A percentile compares a stretch with the other conserved stretches of the same genome.
Evolutionary conservation across 2,888 invertebrate species (phyloP).

Genomic region (Cheilosia urbana): DNA sequence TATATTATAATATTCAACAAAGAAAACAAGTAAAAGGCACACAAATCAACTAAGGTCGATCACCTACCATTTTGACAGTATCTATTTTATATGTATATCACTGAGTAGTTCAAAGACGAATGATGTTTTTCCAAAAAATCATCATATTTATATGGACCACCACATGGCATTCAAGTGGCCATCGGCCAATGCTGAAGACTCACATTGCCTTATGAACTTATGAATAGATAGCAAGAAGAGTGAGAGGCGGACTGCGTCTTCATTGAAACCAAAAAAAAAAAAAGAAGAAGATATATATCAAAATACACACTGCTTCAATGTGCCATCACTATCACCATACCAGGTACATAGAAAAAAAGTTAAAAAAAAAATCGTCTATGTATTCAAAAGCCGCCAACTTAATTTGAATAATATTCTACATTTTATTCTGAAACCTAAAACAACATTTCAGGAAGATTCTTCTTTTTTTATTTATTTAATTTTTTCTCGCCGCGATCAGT

Average conservation of each 20-base stretch:
- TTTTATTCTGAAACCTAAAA: constrained; percentile 42
- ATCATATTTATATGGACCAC: constrained; percentile 81
- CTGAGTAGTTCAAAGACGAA: constrained; percentile 83
- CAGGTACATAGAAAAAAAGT: constrained; percentile 1
- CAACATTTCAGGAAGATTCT: constrained; percentile 52
- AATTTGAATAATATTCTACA: constrained; percentile 62
- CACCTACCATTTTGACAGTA: constrained; percentile 72
- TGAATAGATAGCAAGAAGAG: constrained; percentile 43
- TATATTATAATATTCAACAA: not conserved
- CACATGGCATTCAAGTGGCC: constrained; percentile 61
- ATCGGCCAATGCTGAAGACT: constrained; percentile 63
- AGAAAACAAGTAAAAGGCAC: constrained; percentile 5
- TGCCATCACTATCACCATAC: constrained; percentile 32
- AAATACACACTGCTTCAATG: constrained; percentile 32
- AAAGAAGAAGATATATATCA: constrained; percentile 27
- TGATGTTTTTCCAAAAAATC: constrained; percentile 82
- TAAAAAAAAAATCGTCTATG: constrained; percentile 10
- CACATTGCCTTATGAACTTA: constrained; percentile 56
- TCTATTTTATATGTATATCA: constrained; percentile 78
- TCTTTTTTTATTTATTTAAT: constrained; percentile 7
- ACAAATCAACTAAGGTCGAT: constrained; percentile 48
- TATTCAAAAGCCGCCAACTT: constrained; percentile 30
- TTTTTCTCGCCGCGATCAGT: constrained; percentile 27
- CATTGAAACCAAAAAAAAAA: constrained; percentile 31
- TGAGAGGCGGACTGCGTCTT: constrained; percentile 51